phyloP scores from a whole-genome alignment of 2,113 vertebrate species.

The Camelus dromedarius region DNA sequence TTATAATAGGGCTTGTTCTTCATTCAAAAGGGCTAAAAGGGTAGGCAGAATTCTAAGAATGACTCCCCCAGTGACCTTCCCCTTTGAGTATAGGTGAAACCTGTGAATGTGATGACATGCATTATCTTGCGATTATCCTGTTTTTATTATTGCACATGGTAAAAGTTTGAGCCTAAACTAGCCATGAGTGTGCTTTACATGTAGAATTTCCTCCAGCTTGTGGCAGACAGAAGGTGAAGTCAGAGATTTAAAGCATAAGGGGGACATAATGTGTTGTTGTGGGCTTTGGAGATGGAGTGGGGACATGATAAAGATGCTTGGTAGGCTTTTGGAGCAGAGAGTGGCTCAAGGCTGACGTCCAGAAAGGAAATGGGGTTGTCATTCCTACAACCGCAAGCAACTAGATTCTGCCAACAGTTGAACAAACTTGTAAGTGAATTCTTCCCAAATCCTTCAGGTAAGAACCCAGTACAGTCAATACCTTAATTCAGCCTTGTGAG shows the following conservation, averaged over 20 bases:
- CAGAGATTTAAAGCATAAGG: neutral
- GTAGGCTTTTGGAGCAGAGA: neutral
- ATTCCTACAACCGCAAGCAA: neutral
- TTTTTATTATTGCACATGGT: neutral
- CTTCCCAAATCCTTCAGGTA: neutral
- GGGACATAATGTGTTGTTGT: neutral
- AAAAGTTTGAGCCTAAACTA: neutral
- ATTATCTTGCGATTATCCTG: neutral
- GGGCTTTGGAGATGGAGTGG: neutral
- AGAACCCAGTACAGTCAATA: neutral
- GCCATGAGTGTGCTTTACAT: neutral
- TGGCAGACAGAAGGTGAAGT: neutral
- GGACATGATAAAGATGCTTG: neutral
- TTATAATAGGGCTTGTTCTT: neutral
- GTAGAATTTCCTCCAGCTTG: neutral
- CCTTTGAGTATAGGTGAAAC: neutral
- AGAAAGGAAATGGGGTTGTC: neutral
- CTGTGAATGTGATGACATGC: neutral
- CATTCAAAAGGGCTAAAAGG: neutral
- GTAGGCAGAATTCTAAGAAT: neutral
- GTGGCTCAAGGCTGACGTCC: neutral
- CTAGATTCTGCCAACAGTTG: neutral
- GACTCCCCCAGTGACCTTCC: too few relatives aligned
- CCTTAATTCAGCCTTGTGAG: neutral
- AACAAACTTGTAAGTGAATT: neutral